Evolutionary conservation across 2,113 vertebrate genomes (phyloP).

Genomic region (Anolis sagrei): DNA sequence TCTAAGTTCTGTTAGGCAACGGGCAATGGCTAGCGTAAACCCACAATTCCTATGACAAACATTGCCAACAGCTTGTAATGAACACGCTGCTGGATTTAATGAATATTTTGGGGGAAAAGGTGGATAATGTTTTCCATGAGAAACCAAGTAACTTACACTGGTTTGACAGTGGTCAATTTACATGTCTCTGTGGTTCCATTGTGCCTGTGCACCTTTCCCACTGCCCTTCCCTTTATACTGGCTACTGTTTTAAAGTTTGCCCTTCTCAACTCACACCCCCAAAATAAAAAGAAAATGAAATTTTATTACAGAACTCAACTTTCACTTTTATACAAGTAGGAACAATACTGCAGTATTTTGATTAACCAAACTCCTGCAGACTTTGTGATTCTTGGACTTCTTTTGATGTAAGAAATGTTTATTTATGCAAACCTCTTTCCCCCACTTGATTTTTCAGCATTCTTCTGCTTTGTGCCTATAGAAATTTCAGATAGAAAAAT

Average conservation of each 20-base stretch:
- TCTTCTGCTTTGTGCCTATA: conserved; percentile 78
- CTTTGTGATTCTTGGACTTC: conserved; percentile 77
- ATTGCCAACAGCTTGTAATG: conserved; percentile 70
- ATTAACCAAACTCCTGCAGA: conserved; percentile 80
- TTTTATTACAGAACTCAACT: conserved; percentile 81
- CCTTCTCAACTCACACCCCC: conserved; percentile 65
- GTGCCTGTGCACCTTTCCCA: conserved; percentile 82
- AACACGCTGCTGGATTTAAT: conserved; percentile 73
- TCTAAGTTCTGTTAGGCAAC: conserved; percentile 79
- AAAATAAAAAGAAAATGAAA: conserved; percentile 70
- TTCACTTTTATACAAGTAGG: conserved; percentile 85
- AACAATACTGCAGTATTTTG: conserved; percentile 82
- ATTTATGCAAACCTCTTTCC: conserved; percentile 77
- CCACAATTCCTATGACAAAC: conserved; percentile 64
- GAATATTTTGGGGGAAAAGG: conserved; percentile 73
- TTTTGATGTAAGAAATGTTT: conserved; percentile 81
- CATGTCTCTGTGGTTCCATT: conserved; percentile 83
- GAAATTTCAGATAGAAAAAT: conserved; percentile 72
- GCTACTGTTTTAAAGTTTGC: conserved; percentile 85
- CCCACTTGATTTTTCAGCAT: conserved; percentile 59
- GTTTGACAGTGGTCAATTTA: conserved; percentile 90
- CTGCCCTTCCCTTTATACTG: conserved; percentile 64
- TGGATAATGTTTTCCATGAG: conserved; percentile 89
- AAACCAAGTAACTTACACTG: conserved; percentile 91
- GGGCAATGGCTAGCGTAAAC: conserved; percentile 67